Evolutionary conservation across 37 sponge, comb jelly and placozoan species (phyloP), one percentile per base, ranked within the genome.

Genomic region (Tethya wilhelma): DNA sequence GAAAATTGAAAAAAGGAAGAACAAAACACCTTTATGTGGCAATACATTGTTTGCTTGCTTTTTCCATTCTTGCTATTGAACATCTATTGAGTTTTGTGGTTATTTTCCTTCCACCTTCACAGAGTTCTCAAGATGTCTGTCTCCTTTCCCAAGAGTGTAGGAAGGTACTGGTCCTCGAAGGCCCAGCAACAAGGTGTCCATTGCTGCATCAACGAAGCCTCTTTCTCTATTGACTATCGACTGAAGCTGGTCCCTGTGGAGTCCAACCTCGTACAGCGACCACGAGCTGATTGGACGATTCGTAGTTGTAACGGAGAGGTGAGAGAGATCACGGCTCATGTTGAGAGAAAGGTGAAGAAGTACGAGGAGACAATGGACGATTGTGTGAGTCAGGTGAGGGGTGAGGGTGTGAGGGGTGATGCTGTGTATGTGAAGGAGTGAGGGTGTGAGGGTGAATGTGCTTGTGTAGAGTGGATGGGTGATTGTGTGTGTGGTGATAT

Each of bases 121-220:
- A 93, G 90, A 38, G 59, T 78, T 59, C 53, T 92, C 37, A 81
- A 82, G 22, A 30, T 95, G 17, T 45, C 78, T 43, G 74, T 81
- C 38, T 45, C 79, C 14, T 69, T 88, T 53, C 84, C 88, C 28
- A 56, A 67, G 38, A 72, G 60, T 25, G 23, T 64, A 11, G 40
- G 92, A 11, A 38, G 62, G 25, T 92, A 92, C 74, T 92, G 96
- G 93, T 80, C 93, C 38, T 95, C 96, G 0, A 67, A 62, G 36
- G 67, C 71, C 56, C 79, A 78, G 59, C 86, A 92, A 62, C 74
- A 72, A 32, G 96, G 96, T 29, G 68, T 92, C 53, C 59, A 80
- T 67, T 79, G 85, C 22, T 37, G 37, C 44, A 6, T 93, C 31
- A 40, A 83, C 6, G 34, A 36, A 33, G 91, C 63, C 3, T 17